Evolutionary conservation across 35 echinoderm and acorn worm genomes (phyloP), one percentile per base, ranked within the genome.

Genomic region (Apostichopus parvimensis): DNA sequence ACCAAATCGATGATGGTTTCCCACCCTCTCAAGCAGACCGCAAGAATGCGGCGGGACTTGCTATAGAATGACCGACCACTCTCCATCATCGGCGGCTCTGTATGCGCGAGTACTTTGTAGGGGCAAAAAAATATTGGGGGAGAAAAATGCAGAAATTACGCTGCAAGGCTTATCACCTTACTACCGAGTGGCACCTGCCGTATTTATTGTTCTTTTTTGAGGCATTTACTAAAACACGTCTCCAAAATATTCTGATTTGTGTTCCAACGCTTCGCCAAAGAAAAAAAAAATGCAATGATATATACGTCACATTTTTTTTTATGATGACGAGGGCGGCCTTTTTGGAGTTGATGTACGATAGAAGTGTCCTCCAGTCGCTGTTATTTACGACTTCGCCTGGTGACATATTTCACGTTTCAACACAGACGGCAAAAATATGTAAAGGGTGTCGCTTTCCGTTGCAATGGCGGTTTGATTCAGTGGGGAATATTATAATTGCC

Each of bases 361-460:
- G 17, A 13, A 7, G 15, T 75, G 54, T 84, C 54, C 81, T 11
- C 81, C 53, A n/a, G n/a, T 56, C n/a, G 81, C 55, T 9, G 56
- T 84, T 58, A 84, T 84, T 84, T 84, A 84, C 81, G 81, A 59
- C 21, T 59, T 84, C 81, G 81, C 81, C 81, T 84, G 56, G 57
- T 84, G 81, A 84, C 81, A 84, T 84, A 84, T 84, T 84, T 84
- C 81, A 84, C 55, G 58, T 84, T 84, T 84, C 81, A 84, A 84
- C 55, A 84, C 81, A 84, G 81, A 52, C 55, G 54, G 54, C 2
- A 84, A 61, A 61, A 9, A 61, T 61, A 12, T 61, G 12, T 61
- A 61, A 8, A 61, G 71, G 71, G 71, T 75, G 71, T 75, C 20
- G 71, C n/a, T 75, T 18, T 75, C 20, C 15, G n/a, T 61, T 61